Conservation (phyloP, 1,140 invertebrate species). For the Watersipora subatra region DNA sequence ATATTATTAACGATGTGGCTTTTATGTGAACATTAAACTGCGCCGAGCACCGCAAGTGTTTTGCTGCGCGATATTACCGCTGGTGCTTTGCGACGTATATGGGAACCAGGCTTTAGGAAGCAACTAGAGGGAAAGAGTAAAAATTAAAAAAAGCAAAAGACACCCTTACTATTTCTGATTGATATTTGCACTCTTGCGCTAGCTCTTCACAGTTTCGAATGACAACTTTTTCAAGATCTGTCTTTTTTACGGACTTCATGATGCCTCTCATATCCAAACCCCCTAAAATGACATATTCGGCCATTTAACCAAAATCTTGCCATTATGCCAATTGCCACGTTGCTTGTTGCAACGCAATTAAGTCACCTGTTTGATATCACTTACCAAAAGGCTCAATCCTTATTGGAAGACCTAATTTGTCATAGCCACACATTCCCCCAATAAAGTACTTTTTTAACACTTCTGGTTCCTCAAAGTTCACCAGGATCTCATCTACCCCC, state of each 20-base stretch:
- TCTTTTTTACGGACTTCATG: constrained; percentile 57
- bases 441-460: constrained; percentile 23
- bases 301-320: no score
- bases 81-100: no score
- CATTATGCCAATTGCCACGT: no score
- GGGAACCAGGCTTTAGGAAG: no score
- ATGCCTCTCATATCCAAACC: constrained; percentile 50
- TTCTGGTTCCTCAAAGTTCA: constrained; percentile 57
- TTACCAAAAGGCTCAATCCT: constrained; percentile 34
- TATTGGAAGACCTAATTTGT: constrained; percentile 65
- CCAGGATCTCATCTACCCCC: constrained; percentile 55
- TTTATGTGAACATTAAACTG: no score
- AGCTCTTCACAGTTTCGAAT: constrained; percentile 8
- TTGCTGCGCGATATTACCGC: no score
- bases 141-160: not conserved
- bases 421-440: constrained; percentile 50
- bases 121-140: not conserved
- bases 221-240: constrained; percentile 45
- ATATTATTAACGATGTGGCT: no score
- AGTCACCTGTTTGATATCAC: no score
- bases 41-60: no score
- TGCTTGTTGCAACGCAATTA: no score
- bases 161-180: not conserved
- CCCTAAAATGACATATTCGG: no score
- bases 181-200: not conserved